Percentiles rank a stretch among this genome's conserved stretches.
phyloP scores from a whole-genome alignment of 2,888 invertebrate genomes.

The Lacanobia oleracea region DNA sequence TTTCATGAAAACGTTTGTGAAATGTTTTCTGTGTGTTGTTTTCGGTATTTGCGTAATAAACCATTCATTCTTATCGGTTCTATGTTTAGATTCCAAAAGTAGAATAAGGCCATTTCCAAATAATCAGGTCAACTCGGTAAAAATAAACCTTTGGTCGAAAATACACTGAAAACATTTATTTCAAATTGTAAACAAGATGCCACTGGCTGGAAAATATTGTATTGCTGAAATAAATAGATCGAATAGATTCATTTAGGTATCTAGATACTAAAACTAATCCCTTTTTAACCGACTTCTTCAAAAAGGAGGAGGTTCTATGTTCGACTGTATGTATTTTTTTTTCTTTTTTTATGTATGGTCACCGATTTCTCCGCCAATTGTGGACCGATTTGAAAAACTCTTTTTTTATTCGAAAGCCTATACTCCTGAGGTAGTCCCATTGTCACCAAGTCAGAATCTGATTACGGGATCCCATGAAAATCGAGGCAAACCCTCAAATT shows the following conservation, averaged over 20 bases:
- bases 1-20: background rate
- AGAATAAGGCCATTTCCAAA: slow-evolving; percentile 54
- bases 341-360: too few relatives aligned
- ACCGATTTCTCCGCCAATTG: too few relatives aligned
- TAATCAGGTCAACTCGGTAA: slow-evolving; percentile 42
- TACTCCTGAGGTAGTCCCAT: too few relatives aligned
- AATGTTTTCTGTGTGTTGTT: slow-evolving; percentile 31
- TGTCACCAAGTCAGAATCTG: too few relatives aligned
- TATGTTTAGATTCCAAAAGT: slow-evolving; percentile 52
- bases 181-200: slow-evolving; percentile 28
- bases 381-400: too few relatives aligned
- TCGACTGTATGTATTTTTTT: too few relatives aligned
- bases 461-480: too few relatives aligned
- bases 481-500: too few relatives aligned
- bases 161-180: slow-evolving; percentile 19
- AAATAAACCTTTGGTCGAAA: slow-evolving; percentile 23
- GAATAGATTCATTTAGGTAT: background rate
- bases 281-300: too few relatives aligned
- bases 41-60: slow-evolving; percentile 22
- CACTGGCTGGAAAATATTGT: slow-evolving; percentile 11
- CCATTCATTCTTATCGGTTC: slow-evolving; percentile 43
- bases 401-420: too few relatives aligned
- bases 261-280: too few relatives aligned
- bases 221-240: background rate
- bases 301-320: too few relatives aligned